phyloP scores from a whole-genome alignment of 2,888 invertebrate genomes.

The Aleiodes testaceus region DNA sequence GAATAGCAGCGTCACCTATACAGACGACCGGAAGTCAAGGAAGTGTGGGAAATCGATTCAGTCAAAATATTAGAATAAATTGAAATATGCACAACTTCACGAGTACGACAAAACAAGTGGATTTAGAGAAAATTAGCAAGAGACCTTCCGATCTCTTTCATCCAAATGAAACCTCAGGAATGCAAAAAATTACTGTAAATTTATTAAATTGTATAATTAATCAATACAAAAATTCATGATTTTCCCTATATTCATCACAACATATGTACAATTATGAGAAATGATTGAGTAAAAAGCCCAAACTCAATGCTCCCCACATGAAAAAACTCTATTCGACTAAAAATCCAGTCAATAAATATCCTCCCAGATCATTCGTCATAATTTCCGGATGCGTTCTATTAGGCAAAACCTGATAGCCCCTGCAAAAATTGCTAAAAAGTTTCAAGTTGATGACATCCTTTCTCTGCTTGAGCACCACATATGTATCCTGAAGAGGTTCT shows the following conservation, averaged over 20 bases:
- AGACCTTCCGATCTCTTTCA: too few species aligned
- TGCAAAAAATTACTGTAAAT: neutral
- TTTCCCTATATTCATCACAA: constrained; percentile 9
- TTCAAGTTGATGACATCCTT: constrained; percentile 83
- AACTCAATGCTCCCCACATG: too few species aligned
- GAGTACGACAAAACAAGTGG: too few species aligned
- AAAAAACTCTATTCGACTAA: constrained; percentile 56
- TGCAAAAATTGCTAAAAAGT: constrained; percentile 89
- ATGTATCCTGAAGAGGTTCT: constrained; percentile 90
- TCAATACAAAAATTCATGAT: constrained; percentile 17
- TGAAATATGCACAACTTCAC: too few species aligned
- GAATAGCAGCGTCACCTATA: neutral
- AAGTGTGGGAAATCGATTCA: too few species aligned
- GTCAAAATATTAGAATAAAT: too few species aligned
- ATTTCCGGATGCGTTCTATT: constrained; percentile 97
- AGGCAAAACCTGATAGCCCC: constrained; percentile 91
- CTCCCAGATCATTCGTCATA: constrained; percentile 90
- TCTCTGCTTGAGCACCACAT: constrained; percentile 83
- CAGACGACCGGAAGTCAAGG: neutral
- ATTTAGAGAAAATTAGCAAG: too few species aligned
- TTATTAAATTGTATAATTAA: neutral
- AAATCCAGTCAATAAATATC: constrained; percentile 88
- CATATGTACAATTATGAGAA: constrained; percentile 10
- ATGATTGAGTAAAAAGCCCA: too few species aligned
- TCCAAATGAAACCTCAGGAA: neutral